Evolutionary conservation across 2,797 vertebrate species (phyloP), one percentile per base, ranked within the genome.

Genomic region (Kryptopterus vitreolus): DNA sequence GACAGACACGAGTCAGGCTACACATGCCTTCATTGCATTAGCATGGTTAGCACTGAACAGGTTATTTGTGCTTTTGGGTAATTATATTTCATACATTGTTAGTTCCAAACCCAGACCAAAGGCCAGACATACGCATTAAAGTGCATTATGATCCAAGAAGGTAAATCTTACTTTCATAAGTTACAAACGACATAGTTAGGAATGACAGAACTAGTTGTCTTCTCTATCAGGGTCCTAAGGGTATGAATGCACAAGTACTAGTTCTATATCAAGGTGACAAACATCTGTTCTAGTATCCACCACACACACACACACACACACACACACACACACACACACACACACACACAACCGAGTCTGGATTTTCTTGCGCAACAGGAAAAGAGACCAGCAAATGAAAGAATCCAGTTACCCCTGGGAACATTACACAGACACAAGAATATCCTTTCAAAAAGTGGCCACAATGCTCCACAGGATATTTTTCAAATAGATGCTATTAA

Each of bases 61-160:
- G 66, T 81, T 75, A 76, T 62, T 50, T 84, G 76, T 78, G 59
- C 65, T 76, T 68, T 76, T 76, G 75, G 58, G 20, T 84, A 84
- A 82, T 84, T 81, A 80, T 66, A 50, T 63, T 81, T 63, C 65
- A 84, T 52, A 76, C 57, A 76, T 53, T 73, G 66, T 80, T 63
- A 82, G 33, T 53, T 29, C 38, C 80, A 61, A 55, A 76, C 78
- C 29, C 59, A 74, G 46, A 82, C 65, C 80, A 52, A 83, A 43
- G 70, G 76, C 55, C 76, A 79, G 76, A 81, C 50, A n/a, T 77
- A 71, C 33, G 66, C 63, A 77, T 74, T 84, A 43, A 79, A 29
- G 29, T 13, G 12, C 72, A 79, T 78, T 76, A 79, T 79, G 55
- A 57, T 76, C 16, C 65, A 81, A 77, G 76, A 77, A 73, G 70